Base-by-base conservation (phyloP, 1,140 invertebrate genomes). In the Drosophila insularis region DNA sequence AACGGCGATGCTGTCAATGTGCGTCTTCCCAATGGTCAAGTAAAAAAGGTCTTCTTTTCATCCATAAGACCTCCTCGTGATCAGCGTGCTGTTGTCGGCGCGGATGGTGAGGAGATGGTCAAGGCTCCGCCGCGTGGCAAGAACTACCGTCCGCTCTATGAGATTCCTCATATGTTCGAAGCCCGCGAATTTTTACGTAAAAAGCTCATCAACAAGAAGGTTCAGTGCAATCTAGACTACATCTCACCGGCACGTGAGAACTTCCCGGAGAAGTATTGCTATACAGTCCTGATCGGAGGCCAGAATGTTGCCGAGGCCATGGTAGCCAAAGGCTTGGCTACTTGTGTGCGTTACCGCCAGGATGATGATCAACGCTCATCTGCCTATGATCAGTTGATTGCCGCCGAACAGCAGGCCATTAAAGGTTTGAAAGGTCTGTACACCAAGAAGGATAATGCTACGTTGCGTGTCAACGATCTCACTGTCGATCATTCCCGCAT, bases 91-190 rank as follows among this genome's bases (percentile, higher is more conserved):
- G 80, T 84, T 6, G 81, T 90, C 17, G 90, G 84, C 27, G 85
- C 77, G 23, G 90, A 91, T 56, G 91, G 92, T n/a, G 94, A 93
- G 64, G 91, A 92, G 35, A 94, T 93, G 62, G 93, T 93, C 0
- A 96, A 95, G 86, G 92, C 94, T 32, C 92, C 93, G 5, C 93
- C 93, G 32, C 93, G 94, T 74, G 90, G 94, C 69, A 95, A 93
- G 70, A 95, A 93, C 91, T 95, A 96, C 86, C 94, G 97, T 69
- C 97, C 98, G 1, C 94, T 99, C 0, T 99, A 99, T 91, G 98
- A 99, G 85, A 97, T 99, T 84, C 98, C 98, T 5, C 98, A 96
- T 94, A 98, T 99, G 97, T 99, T 97, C 92, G 98, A 99, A 92
- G 98, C 98, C 0, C 94, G 99, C 69, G 99, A 99, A 93, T 99